Percentiles rank a stretch among this genome's conserved stretches.
These are phyloP conservation scores for Tonatia bakeri DNA, from an alignment of 2,113 vertebrate genomes.

Conservation along the genomic window DNA sequence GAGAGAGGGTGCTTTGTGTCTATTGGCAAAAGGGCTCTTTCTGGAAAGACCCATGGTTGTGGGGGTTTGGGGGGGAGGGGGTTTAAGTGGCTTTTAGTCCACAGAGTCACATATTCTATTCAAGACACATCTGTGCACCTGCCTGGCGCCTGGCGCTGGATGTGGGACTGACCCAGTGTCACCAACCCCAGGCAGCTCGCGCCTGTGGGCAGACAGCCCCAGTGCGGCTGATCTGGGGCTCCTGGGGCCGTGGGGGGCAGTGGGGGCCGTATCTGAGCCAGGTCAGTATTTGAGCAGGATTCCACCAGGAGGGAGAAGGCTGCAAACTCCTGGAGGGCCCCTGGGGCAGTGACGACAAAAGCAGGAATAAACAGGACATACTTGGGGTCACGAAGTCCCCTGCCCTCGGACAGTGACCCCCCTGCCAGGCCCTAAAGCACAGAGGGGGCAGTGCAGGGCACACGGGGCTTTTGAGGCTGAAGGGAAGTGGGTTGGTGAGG, in stretches of 20 bases:
- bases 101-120: background rate
- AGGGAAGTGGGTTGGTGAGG: background rate
- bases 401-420: background rate
- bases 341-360: accelerated
- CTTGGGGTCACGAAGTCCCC: no score
- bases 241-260: no score
- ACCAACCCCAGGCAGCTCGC: background rate
- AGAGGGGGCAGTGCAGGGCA: background rate
- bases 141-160: accelerated
- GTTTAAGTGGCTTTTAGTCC: background rate
- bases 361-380: background rate
- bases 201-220: accelerated
- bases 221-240: background rate
- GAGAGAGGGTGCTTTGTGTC: accelerated
- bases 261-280: no score
- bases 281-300: background rate
- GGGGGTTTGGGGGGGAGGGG: no score
- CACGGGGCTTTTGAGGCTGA: background rate
- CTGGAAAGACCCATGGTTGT: background rate
- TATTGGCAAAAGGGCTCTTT: accelerated
- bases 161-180: accelerated
- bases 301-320: background rate
- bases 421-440: background rate
- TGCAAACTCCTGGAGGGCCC: accelerated
- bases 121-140: accelerated